Conservation (phyloP, 2,888 invertebrate genomes). For the Latrodectus elegans region DNA sequence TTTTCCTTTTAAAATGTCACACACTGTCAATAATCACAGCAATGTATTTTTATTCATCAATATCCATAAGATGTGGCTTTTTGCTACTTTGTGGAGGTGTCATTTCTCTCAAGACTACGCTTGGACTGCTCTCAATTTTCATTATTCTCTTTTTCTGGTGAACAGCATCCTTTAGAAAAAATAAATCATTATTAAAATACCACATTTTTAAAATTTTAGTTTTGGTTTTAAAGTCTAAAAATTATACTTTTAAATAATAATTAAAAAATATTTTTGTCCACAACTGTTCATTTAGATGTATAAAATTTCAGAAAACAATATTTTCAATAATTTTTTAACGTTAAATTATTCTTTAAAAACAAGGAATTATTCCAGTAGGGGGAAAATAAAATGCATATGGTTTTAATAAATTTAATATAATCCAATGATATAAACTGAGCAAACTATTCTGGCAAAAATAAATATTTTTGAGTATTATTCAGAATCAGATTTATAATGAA, state of each 20-base stretch:
- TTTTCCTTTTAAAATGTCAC: not conserved
- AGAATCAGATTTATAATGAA: too few species aligned
- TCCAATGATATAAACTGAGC: too few species aligned
- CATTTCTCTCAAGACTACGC: slow-evolving; percentile 30
- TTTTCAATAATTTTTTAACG: not conserved
- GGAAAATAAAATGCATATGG: too few species aligned
- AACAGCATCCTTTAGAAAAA: slow-evolving; percentile 30
- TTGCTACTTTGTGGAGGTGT: slow-evolving; percentile 58
- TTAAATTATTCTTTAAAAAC: not conserved
- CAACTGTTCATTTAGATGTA: too few species aligned
- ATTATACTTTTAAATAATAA: not conserved
- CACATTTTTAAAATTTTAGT: not conserved
- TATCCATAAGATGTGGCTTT: slow-evolving; percentile 5
- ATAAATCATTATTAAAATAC: not conserved
- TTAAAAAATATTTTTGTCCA: not conserved
- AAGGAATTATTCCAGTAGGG: not conserved
- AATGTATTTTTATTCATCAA: not conserved
- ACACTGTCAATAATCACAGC: too few species aligned
- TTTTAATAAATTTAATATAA: too few species aligned
- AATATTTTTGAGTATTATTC: too few species aligned
- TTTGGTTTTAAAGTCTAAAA: not conserved
- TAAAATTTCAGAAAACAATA: too few species aligned
- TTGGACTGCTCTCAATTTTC: slow-evolving; percentile 38
- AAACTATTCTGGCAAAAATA: too few species aligned
- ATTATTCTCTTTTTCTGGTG: slow-evolving; percentile 22